Evolutionary conservation across 1,140 invertebrate species (phyloP), one percentile per base, ranked within the genome.

Genomic region (Eriosoma lanigerum): DNA sequence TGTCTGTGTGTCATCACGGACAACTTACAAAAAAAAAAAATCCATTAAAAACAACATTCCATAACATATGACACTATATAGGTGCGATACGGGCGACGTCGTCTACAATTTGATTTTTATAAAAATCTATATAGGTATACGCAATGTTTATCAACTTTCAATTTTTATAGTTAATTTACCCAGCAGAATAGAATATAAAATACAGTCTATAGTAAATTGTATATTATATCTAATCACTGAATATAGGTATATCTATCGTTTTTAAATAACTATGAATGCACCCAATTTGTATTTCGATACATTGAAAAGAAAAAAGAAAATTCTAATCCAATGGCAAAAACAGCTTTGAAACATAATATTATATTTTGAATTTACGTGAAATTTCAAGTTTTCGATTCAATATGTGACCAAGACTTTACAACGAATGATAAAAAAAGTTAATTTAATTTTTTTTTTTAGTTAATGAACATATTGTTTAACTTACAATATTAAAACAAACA

Each of bases 1-100:
- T 76, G 29, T 46, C 38, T 78, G 17, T 48, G 75, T 62, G 38
- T 48, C 50, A 46, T 58, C 29, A 21, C 50, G 32, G 44, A 68
- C 21, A 48, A 19, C 32, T 21, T 38, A 38, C 3, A 38, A 38
- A 38, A 38, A 38, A 38, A 38, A 76, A 76, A 76, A 78, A 38
- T 62, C 75, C 75, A 78, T 78, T 78, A 78, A 78, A 76, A 78
- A 78, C 56, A 19, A 62, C 75, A 78, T 78, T 78, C 75, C 75
- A 29, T 17, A 38, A 24, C 38, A 29, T 12, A n/a, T n/a, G n/a
- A n/a, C n/a, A 56, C 38, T 17, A 32, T 29, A 32, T 32, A 32
- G 52, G 21, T 46, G 72, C n/a, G 50, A 58, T 58, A 75, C 50
- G 52, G 26, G 12, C 19, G 66, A 48, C 66, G 66, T 48, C 66